Evolutionary conservation across 1,140 invertebrate species (phyloP), one percentile per base, ranked within the genome.

Genomic region (Gryllus bimaculatus): DNA sequence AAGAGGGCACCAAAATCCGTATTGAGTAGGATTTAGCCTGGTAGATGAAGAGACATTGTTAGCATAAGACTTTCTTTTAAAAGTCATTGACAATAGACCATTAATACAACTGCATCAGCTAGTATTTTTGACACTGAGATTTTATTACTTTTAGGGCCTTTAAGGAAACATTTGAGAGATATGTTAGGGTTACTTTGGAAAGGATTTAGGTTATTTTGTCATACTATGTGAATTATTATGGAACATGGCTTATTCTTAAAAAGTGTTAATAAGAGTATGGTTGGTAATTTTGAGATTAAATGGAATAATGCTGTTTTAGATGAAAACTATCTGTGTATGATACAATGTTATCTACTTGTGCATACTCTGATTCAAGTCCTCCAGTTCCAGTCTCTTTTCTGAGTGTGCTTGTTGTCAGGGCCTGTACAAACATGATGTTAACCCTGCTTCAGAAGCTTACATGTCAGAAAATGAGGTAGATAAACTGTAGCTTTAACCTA

Each of bases 1-100:
- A 80, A 21, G 79, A 80, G 76, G 76, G 79, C 79, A 80, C 79
- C 79, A 77, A 75, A 54, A 47, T 80, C 54, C 54, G 76, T 49
- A 74, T 77, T 49, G 76, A 77, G 76, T 77, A 77, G 76, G 48
- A 20, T 48, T 48, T 48, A 48, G 48, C 48, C 54, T 66, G 54
- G 54, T 66, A 66, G 54, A 66, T 66, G 54, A 66, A 66, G 54
- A 66, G 54, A 66, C 54, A 66, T 66, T 66, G 54, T 66, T 66
- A 66, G 54, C 18, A 66, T 66, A 66, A 66, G 54, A 66, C 54
- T 66, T 66, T 66, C 54, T 66, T 66, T 66, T 66, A 66, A 66
- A 66, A 66, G 54, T 66, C 54, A 66, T 66, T 66, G 54, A 66
- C 54, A 66, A 66, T 66, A 66, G 54, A 66, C 54, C 54, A 66